phyloP scores from a whole-genome alignment of 2,888 invertebrate genomes.

The Augochlorella aurata region DNA sequence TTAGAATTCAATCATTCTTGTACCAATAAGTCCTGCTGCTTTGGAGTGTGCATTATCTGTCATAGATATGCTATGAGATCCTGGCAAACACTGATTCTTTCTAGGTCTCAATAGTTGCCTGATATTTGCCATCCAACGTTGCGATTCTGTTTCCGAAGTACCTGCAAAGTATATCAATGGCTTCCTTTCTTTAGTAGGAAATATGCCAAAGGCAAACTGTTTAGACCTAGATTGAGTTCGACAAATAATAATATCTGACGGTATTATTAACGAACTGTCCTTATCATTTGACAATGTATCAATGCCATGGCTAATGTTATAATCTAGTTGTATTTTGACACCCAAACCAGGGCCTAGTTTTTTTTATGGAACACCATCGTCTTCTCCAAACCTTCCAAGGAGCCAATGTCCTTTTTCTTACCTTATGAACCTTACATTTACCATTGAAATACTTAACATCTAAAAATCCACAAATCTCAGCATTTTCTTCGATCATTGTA shows the following conservation, averaged over 20 bases:
- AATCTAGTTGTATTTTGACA: constrained; percentile 71
- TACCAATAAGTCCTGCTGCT: constrained; percentile 84
- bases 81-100: constrained; percentile 82
- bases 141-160: constrained; percentile 85
- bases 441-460: constrained; percentile 76
- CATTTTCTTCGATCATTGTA: constrained; percentile 49
- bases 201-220: constrained; percentile 88
- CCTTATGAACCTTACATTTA: constrained; percentile 71
- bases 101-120: constrained; percentile 79
- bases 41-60: constrained; percentile 86
- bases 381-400: constrained; percentile 78
- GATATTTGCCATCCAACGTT: constrained; percentile 86
- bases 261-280: constrained; percentile 81
- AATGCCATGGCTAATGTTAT: constrained; percentile 64
- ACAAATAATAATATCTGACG: constrained; percentile 85
- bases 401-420: constrained; percentile 73
- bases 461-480: constrained; percentile 76
- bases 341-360: constrained; percentile 72
- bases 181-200: constrained; percentile 84
- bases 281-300: constrained; percentile 65
- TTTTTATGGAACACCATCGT: constrained; percentile 77
- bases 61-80: constrained; percentile 85
- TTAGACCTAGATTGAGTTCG: constrained; percentile 87
- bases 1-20: neutral
- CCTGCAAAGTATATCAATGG: constrained; percentile 87